phyloP scores from a whole-genome alignment of 2,113 vertebrate species.

The Tetrao urogallus region DNA sequence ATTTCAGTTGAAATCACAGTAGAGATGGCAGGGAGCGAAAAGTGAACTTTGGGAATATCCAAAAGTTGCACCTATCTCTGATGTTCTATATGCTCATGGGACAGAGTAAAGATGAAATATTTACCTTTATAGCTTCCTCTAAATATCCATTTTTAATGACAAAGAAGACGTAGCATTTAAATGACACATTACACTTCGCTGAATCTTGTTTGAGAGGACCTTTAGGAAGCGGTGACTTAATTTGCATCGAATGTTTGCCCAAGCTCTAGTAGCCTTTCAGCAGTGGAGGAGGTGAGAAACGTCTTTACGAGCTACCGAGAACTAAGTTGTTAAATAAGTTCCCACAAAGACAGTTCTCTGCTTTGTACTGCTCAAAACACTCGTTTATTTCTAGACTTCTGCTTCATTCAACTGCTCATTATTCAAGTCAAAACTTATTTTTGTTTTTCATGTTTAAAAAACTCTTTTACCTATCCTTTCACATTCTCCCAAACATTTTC shows the following conservation, averaged over 20 bases:
- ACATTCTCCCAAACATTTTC: not conserved
- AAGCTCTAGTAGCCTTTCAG: not conserved
- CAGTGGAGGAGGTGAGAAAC: not conserved
- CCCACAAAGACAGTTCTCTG: not conserved
- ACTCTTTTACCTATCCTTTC: not conserved
- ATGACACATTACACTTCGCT: not conserved
- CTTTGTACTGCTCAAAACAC: not conserved
- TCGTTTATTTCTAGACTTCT: not conserved
- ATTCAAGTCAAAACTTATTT: not conserved
- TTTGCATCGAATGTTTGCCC: constrained; percentile 7
- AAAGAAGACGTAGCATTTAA: not conserved
- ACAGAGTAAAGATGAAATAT: not conserved
- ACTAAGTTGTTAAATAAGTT: not conserved
- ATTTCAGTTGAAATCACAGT: not conserved
- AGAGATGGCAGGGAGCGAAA: not conserved
- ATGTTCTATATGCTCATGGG: not conserved
- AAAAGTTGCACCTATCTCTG: not conserved
- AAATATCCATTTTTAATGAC: not conserved
- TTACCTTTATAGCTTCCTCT: not conserved
- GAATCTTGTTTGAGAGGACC: not conserved
- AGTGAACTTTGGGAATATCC: not conserved
- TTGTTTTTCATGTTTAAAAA: not conserved
- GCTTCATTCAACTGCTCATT: not conserved
- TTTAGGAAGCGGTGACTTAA: not conserved
- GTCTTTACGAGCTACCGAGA: not conserved